Evolutionary conservation across 2,888 invertebrate species (phyloP).

Genomic region (Apoda limacodes): DNA sequence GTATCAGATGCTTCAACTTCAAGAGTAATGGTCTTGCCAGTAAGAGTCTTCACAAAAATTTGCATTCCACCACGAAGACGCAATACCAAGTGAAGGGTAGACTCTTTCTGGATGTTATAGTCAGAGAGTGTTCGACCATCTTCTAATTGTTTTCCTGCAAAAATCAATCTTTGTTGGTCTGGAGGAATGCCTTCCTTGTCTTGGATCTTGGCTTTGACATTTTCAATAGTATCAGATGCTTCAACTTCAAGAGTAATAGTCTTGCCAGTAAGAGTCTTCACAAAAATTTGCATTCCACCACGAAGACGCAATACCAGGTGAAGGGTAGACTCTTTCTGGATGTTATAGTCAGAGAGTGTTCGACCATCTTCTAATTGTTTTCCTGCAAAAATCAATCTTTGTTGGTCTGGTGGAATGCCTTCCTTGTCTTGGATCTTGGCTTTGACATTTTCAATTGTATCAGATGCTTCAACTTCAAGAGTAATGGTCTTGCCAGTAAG

Average conservation of each 20-base stretch:
- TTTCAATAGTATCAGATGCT: constrained; percentile 47
- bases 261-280: constrained; percentile 41
- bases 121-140: constrained; percentile 43
- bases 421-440: constrained; percentile 50
- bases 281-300: constrained; percentile 50
- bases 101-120: constrained; percentile 46
- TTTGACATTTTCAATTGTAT: constrained; percentile 45
- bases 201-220: constrained; percentile 52
- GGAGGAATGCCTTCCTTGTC: constrained; percentile 49
- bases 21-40: constrained; percentile 42
- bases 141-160: constrained; percentile 43
- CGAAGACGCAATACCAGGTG: constrained; percentile 39
- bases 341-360: constrained; percentile 44
- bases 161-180: constrained; percentile 46
- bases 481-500: constrained; percentile 45
- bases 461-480: constrained; percentile 39
- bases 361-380: constrained; percentile 45
- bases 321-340: constrained; percentile 42
- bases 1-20: constrained; percentile 44
- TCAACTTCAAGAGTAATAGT: constrained; percentile 45
- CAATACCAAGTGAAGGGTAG: constrained; percentile 36
- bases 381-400: constrained; percentile 41
- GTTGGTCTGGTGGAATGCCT: constrained; percentile 46
- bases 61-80: constrained; percentile 51
- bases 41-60: constrained; percentile 44